Percentiles rank a stretch among this genome's conserved stretches.
phyloP scores from a whole-genome alignment of 2,797 vertebrate species.

The Bradypodion pumilum region DNA sequence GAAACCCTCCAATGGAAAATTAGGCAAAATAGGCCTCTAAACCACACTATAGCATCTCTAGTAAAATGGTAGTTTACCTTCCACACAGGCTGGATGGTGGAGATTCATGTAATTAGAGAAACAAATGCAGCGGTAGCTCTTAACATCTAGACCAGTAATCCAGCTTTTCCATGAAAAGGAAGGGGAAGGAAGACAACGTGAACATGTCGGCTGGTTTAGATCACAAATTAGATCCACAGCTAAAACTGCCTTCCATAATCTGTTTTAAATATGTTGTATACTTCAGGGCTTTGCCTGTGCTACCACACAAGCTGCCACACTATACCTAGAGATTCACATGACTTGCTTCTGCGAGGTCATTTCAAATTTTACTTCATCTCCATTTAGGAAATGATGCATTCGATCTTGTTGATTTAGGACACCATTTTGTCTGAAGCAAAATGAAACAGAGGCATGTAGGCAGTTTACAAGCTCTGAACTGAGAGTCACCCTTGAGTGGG shows the following conservation, averaged over 20 bases:
- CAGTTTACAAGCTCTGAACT: background rate
- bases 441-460: background rate
- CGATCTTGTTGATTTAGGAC: background rate
- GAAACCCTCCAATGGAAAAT: conserved; percentile 58
- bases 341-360: background rate
- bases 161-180: conserved; percentile 50
- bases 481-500: background rate
- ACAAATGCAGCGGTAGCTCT: conserved; percentile 55
- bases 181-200: conserved; percentile 51
- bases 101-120: conserved; percentile 54
- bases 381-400: background rate
- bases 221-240: conserved; percentile 52
- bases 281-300: conserved; percentile 40
- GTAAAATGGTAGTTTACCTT: conserved; percentile 63
- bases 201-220: conserved; percentile 47
- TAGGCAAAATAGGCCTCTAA: conserved; percentile 54
- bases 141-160: conserved; percentile 38
- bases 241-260: conserved; percentile 56
- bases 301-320: conserved; percentile 43
- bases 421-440: background rate
- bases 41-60: conserved; percentile 49
- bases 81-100: background rate
- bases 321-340: conserved; percentile 44
- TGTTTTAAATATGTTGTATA: conserved; percentile 51
- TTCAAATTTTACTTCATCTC: background rate